These are phyloP conservation scores for Lophius americanus DNA, from an alignment of 2,797 vertebrate genomes.

Conservation along the genomic window DNA sequence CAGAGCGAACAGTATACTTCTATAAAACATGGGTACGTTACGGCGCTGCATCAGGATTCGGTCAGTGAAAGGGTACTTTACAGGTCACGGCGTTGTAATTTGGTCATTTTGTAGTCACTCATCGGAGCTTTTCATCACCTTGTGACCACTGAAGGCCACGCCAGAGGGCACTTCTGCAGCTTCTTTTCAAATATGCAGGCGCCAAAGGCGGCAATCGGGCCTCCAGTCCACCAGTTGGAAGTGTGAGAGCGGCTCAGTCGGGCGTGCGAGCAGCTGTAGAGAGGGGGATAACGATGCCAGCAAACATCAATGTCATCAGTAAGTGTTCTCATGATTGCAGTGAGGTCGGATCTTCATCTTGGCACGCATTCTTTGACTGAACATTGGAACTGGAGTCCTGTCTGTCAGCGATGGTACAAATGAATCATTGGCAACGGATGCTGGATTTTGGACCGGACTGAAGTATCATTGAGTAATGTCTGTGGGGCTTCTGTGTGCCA, in stretches of 20 bases:
- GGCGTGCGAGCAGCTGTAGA: not conserved
- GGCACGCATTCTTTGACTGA: not conserved
- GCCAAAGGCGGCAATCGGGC: too few relatives aligned
- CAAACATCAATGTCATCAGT: conserved; percentile 24
- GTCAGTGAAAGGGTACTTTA: too few relatives aligned
- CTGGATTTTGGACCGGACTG: conserved; percentile 25
- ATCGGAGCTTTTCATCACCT: too few relatives aligned
- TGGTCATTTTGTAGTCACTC: too few relatives aligned
- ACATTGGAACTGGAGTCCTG: not conserved
- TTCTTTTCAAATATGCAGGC: too few relatives aligned
- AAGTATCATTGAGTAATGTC: conserved; percentile 42
- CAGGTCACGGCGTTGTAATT: too few relatives aligned
- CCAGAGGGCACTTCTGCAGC: too few relatives aligned
- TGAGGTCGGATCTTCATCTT: conserved; percentile 20
- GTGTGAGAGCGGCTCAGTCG: not conserved
- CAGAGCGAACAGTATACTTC: too few relatives aligned
- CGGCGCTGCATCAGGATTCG: too few relatives aligned
- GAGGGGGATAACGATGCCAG: conserved; percentile 24
- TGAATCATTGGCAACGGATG: conserved; percentile 28
- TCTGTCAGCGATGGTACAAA: conserved; percentile 17
- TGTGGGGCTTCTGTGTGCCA: conserved; percentile 10
- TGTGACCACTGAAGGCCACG: too few relatives aligned
- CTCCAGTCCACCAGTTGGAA: too few relatives aligned
- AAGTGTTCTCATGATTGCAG: conserved; percentile 5
- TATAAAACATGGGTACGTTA: too few relatives aligned